Base-by-base conservation (phyloP, 2,113 vertebrate species). In the Tonatia bakeri region DNA sequence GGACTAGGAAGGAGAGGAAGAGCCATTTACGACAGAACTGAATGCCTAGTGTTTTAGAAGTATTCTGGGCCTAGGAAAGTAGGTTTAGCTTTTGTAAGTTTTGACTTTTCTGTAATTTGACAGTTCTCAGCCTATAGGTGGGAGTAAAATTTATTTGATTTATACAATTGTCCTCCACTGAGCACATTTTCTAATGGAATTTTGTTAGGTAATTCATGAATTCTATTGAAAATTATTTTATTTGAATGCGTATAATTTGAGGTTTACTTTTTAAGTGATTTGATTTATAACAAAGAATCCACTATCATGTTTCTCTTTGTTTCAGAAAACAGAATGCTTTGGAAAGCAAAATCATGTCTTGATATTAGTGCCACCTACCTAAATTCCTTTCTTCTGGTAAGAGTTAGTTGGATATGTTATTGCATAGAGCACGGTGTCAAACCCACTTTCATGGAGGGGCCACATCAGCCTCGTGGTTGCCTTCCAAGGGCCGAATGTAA, bases 191-290 rank as follows among this genome's bases (percentile, higher is more conserved):
- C 33, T 59, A 52, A 11, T 97, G 56, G 88, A 96, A 40, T 14
- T 96, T 87, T 77, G 56, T 79, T 93, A 96, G 11, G 13, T 84
- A 45, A 61, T 72, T 38, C 84, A 26, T 75, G 50, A 75, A 26
- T 85, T 84, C 50, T 79, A 45, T 91, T 76, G 28, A 95, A 81
- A 95, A 83, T 33, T 96, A 89, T 94, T 96, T 97, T 97, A 28
- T 97, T 96, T 65, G 31, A 20, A 80, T 54, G 50, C 84, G 31
- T 85, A 19, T 86, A 77, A 77, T 31, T 54, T 70, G 19, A 59
- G 24, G 15, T 64, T 91, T 83, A 89, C 84, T 97, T 97, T 73
- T 96, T 73, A 91, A 88, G 52, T 76, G n/a, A 80, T 85, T 89
- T 95, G 87, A 83, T 97, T 92, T 45, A n/a, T 22, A 94, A 67